Evolutionary conservation across 1,140 invertebrate genomes (phyloP), one percentile per base, ranked within the genome.

Genomic region (Drosophila dunni): DNA sequence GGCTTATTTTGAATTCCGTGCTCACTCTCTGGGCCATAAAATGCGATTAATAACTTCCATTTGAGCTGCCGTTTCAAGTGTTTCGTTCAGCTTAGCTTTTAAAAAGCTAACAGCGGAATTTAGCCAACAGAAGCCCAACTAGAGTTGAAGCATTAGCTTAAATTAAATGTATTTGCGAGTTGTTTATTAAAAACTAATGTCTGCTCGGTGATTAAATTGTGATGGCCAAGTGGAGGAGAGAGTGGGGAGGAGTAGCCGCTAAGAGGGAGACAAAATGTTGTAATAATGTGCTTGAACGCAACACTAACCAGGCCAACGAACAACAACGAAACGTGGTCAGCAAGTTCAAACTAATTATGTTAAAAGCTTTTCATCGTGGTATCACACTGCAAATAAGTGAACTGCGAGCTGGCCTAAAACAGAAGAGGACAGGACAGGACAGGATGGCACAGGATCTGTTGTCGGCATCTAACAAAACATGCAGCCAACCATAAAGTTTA

Each of bases 251-350:
- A 15, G 1, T 11, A 11, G 34, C 33, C 5, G 34, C n/a, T 36
- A 9, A 15, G 13, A 5, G 11, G 24, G 44, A 54, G 7, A 11
- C 8, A n/a, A 69, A 88, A 79, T 67, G 54, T 64, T 57, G n/a
- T 57, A 64, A 44, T 65, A 66, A 62, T 72, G 54, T 38, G 62
- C 63, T 78, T 86, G 74, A 80, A 84, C 80, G 84, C 77, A 83
- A 88, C 84, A 89, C 80, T 88, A 88, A 89, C 84, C 84, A 73
- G 70, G 45, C 70, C 84, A 89, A 83, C 84, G 78, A 68, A 84
- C 77, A 88, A 89, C 89, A 89, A 81, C 84, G 80, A 79, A 89
- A 88, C 84, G 84, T 89, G 84, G 84, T 89, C 84, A 81, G 84
- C 75, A 80, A 89, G 84, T 84, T 88, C 61, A 88, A 88, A 78